Percentiles rank a stretch among this genome's conserved stretches.
phyloP scores from a whole-genome alignment of 1,140 invertebrate genomes.

The Halictus rubicundus region DNA sequence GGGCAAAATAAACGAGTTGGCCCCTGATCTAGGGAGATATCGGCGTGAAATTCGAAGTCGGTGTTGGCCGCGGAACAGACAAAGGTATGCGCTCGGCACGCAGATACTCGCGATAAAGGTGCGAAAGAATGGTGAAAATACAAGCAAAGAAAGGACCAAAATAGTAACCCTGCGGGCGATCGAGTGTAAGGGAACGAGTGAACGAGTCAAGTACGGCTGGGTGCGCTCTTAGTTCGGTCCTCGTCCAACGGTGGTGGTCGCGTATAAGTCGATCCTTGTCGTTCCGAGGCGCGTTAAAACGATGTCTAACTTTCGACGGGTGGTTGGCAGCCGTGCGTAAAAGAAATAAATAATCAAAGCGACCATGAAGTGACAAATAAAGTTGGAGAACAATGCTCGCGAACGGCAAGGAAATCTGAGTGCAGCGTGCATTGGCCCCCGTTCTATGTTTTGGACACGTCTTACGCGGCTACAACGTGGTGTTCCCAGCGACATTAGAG shows the following conservation, averaged over 20 bases:
- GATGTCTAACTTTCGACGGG: conserved; percentile 66
- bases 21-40: conserved; percentile 22
- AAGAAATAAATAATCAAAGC: conserved; percentile 81
- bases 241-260: conserved; percentile 21
- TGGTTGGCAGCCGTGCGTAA: conserved; percentile 78
- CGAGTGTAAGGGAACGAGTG: conserved; percentile 42
- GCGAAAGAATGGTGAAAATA: conserved; percentile 61
- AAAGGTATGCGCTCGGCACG: conserved; percentile 10
- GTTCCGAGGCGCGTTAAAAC: conserved; percentile 52
- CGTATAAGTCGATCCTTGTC: conserved; percentile 35
- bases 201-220: conserved; percentile 45
- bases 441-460: conserved; percentile 56
- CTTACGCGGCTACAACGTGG: conserved; percentile 56
- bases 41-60: conserved; percentile 4
- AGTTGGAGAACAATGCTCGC: conserved; percentile 77
- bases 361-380: conserved; percentile 80
- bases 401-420: conserved; percentile 65
- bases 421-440: conserved; percentile 58
- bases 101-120: conserved; percentile 21
- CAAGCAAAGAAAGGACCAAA: conserved; percentile 69
- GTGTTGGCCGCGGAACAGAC: not conserved
- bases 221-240: conserved; percentile 34
- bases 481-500: conserved; percentile 38
- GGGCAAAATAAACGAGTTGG: conserved; percentile 20
- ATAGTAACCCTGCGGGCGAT: conserved; percentile 64